Base-by-base conservation (phyloP, 2,797 vertebrate species). In the Malacoraja senta region DNA sequence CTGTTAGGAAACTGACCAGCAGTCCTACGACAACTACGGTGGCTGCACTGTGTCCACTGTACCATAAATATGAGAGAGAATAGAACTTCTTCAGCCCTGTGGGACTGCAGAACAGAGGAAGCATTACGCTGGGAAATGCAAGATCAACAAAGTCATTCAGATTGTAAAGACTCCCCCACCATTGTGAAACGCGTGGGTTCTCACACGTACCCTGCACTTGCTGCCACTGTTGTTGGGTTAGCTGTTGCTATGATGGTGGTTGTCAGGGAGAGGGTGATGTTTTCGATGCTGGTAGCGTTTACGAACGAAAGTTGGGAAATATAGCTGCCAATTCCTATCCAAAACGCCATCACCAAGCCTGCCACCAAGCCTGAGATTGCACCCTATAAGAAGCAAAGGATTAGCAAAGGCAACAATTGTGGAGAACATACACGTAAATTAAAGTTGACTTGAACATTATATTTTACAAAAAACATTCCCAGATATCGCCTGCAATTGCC, bases 21-120 rank as follows among this genome's bases (percentile, higher is more conserved):
- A 99, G 96, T 71, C 99, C 99, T 93, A 99, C 98, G 63, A 98
- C 93, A 65, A 99, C 97, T 94, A 99, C 98, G 0, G 97, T 98
- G 94, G 98, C 95, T 0, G 98, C 99, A 95, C 98, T 99, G 96
- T 99, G 98, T 93, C 98, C 99, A 0, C 98, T 99, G 96, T 99
- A 99, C 99, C 99, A 99, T 96, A 99, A 96, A 95, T 99, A 99
- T 6, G 99, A 99, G 94, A 99, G 94, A 1, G 96, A 97, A 94
- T 99, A 99, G 80, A 99, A 95, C 0, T 95, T 97, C 94, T 97
- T 96, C 77, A 99, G 95, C 68, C 98, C 98, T 0, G 95, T 94
- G 0, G 95, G 96, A 94, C 98, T 99, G 94, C 63, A 21, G 84
- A 79, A 86, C 58, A 2, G 8, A 4, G 29, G 0, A 29, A 93